Evolutionary conservation across 1,140 invertebrate genomes (phyloP), one percentile per base, ranked within the genome.

Genomic region (Dendrolimus punctatus): DNA sequence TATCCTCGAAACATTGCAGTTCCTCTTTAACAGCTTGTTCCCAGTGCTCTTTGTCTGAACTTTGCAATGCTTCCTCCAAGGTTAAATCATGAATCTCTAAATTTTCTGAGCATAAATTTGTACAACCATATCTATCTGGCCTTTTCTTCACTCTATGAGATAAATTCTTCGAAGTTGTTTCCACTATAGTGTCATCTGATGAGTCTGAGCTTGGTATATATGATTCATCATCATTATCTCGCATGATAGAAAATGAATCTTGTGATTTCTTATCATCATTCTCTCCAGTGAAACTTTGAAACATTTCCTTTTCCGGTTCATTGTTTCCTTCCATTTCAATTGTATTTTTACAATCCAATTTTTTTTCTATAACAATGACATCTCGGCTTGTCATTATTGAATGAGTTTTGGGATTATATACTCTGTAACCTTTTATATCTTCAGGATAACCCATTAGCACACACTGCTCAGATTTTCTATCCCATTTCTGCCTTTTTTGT

Each of bases 1-100:
- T 69, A 6, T 66, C 60, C 46, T 64, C 45, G 44, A 66, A 69
- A 40, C 63, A 51, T 6, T 66, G 36, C n/a, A 69, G 9, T 52
- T 66, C 64, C 3, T 66, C 63, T 37, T 55, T 23, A 5, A 62
- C 36, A 37, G 63, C 66, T 8, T 36, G 36, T 37, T 51, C 2
- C 67, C 58, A 66, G 8, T 60, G 40, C n/a, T 55, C 49, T 36
- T 48, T 61, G n/a, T 66, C 60, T 53, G 55, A 51, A 43, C 66
- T 39, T 40, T 42, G 2, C 10, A 56, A 9, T 4, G 54, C 48
- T 51, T 51, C 49, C 43, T 44, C 8, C 5, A 44, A 5, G 5
- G 43, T 5, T 9, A 44, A 44, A 4, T 9, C 8, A 8, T 8
- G 5, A 8, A 8, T 5, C 43, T 5, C 8, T 9, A 44, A 4